Conservation (phyloP, 2,113 vertebrate genomes). For the Lasiurus borealis region DNA sequence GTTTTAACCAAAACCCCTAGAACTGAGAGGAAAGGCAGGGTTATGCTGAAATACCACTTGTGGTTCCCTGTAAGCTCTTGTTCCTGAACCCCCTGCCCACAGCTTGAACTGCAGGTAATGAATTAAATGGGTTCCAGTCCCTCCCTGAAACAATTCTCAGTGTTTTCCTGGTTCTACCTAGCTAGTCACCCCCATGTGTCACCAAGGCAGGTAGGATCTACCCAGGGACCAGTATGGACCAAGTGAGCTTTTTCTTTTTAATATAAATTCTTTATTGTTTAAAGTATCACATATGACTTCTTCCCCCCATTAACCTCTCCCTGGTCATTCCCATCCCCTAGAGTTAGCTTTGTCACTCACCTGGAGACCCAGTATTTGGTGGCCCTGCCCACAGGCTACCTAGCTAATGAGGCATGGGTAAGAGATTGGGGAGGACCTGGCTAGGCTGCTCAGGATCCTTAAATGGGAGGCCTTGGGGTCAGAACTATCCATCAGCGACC, state of each 20-base stretch:
- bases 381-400: not conserved
- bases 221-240: not conserved
- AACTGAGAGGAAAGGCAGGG: not conserved
- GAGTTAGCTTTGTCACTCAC: not conserved
- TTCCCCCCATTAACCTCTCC: too few species aligned
- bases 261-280: too few species aligned
- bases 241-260: not conserved
- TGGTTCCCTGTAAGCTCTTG: not conserved
- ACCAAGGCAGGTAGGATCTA: rapidly evolving
- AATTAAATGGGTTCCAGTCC: not conserved
- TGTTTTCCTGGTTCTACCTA: rapidly evolving
- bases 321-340: too few species aligned
- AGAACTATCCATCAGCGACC: rapidly evolving
- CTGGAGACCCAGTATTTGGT: not conserved
- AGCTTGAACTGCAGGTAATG: too few species aligned
- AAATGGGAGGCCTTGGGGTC: rapidly evolving
- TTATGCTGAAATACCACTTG: not conserved
- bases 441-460: not conserved
- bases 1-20: not conserved
- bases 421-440: not conserved
- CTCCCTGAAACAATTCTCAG: not conserved
- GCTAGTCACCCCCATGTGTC: rapidly evolving
- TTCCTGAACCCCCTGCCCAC: too few species aligned
- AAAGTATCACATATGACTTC: too few species aligned
- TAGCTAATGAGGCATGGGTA: not conserved